Percentiles rank a stretch among this genome's conserved stretches.
Evolutionary conservation across 2,888 invertebrate species (phyloP).

Genomic region (Cantharis flavilabris): DNA sequence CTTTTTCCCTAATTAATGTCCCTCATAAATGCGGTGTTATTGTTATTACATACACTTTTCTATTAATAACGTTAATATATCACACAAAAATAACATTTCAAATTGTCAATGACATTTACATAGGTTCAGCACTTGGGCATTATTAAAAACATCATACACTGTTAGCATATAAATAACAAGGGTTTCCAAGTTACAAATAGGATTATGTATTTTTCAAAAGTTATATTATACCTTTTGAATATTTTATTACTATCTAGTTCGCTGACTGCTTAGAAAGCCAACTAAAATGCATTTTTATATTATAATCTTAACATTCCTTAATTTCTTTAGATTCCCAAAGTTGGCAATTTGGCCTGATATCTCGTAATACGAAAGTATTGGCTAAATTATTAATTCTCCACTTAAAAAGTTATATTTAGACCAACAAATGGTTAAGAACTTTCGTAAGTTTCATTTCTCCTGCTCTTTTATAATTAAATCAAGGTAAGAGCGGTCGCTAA

Average conservation of each 20-base stretch:
- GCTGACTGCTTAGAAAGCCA: neutral
- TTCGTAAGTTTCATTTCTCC: neutral
- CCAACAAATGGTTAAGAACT: neutral
- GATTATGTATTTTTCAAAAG: conserved; percentile 1
- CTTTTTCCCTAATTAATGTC: neutral
- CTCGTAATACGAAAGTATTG: neutral
- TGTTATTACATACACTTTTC: neutral
- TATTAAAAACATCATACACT: neutral
- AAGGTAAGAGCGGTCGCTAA: neutral
- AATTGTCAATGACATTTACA: neutral
- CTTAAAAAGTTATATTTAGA: neutral
- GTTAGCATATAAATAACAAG: neutral
- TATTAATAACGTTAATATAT: neutral
- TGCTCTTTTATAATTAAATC: neutral
- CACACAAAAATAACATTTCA: neutral
- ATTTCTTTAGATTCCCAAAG: too few species aligned
- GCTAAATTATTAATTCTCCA: neutral
- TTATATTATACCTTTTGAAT: neutral
- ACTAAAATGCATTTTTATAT: neutral
- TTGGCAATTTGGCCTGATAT: too few species aligned
- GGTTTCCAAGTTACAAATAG: neutral
- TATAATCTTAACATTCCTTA: neutral
- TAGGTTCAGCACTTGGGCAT: neutral
- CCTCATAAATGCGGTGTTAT: neutral
- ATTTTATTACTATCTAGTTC: neutral